phyloP scores from a whole-genome alignment of 2,888 invertebrate species.

The Erebia epiphron region DNA sequence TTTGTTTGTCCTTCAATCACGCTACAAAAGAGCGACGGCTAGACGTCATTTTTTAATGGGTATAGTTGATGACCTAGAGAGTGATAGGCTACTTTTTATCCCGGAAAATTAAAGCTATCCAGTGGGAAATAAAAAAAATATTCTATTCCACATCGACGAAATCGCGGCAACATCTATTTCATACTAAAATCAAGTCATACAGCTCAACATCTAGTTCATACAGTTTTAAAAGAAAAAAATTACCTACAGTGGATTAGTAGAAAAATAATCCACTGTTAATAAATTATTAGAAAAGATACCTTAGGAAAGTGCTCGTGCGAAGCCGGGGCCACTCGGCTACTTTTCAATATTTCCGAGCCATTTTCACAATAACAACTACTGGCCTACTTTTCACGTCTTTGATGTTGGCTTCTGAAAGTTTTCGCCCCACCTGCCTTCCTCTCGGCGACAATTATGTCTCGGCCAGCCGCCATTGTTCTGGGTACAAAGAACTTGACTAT shows the following conservation, averaged over 20 bases:
- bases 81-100: neutral
- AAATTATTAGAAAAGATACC: no score
- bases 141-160: no score
- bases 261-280: no score
- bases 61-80: neutral
- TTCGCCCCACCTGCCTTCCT: conserved; percentile 15
- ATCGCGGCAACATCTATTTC: no score
- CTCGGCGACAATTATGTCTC: conserved; percentile 8
- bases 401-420: conserved; percentile 10
- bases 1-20: no score
- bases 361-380: conserved; percentile 11
- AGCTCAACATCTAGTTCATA: no score
- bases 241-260: no score
- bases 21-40: no score
- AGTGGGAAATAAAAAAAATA: no score
- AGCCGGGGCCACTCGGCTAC: neutral
- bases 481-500: conserved; percentile 1
- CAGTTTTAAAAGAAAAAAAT: no score
- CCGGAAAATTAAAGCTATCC: neutral
- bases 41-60: neutral
- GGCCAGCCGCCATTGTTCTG: conserved; percentile 7
- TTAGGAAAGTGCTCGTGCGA: neutral
- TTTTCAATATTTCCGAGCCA: conserved; percentile 16
- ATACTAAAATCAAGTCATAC: no score
- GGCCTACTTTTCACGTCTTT: conserved; percentile 15